These are phyloP conservation scores for Drosophila atripex DNA, from an alignment of 2,888 invertebrate genomes.

Conservation along the genomic window DNA sequence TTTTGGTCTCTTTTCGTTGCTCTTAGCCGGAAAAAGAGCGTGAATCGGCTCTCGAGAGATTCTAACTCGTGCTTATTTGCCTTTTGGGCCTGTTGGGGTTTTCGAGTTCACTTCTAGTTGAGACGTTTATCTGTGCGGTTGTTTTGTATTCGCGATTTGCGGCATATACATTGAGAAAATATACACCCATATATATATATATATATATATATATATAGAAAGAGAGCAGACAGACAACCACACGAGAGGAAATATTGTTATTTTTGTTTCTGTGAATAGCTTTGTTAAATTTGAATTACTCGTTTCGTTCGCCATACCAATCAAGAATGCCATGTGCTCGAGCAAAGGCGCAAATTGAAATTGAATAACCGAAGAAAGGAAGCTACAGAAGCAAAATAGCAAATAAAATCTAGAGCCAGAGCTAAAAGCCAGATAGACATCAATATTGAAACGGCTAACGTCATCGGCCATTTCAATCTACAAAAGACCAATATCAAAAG, in stretches of 20 bases:
- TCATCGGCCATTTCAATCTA: conserved; percentile 66
- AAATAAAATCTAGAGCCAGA: conserved; percentile 9
- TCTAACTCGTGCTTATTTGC: conserved; percentile 70
- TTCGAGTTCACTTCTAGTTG: conserved; percentile 75
- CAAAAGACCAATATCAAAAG: conserved; percentile 25
- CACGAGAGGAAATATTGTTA: conserved; percentile 42
- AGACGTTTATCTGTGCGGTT: conserved; percentile 80
- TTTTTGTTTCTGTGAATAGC: conserved; percentile 40
- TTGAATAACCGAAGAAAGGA: conserved; percentile 24
- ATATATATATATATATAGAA: conserved; percentile 23
- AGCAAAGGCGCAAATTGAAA: conserved; percentile 60
- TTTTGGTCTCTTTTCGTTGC: conserved; percentile 31
- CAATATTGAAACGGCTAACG: conserved; percentile 62
- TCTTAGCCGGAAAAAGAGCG: conserved; percentile 8
- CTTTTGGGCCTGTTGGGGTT: conserved; percentile 33
- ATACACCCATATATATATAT: conserved; percentile 22
- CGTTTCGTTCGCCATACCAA: conserved; percentile 49
- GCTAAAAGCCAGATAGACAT: conserved; percentile 50
- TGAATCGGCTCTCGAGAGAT: conserved; percentile 8
- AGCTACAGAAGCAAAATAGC: conserved; percentile 33
- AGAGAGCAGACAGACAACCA: conserved; percentile 21
- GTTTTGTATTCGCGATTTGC: conserved; percentile 48
- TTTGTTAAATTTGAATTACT: conserved; percentile 62
- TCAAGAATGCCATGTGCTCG: conserved; percentile 62
- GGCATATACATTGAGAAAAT: conserved; percentile 9